Base-by-base conservation (phyloP, 2,888 invertebrate species). In the Melieria picta region DNA sequence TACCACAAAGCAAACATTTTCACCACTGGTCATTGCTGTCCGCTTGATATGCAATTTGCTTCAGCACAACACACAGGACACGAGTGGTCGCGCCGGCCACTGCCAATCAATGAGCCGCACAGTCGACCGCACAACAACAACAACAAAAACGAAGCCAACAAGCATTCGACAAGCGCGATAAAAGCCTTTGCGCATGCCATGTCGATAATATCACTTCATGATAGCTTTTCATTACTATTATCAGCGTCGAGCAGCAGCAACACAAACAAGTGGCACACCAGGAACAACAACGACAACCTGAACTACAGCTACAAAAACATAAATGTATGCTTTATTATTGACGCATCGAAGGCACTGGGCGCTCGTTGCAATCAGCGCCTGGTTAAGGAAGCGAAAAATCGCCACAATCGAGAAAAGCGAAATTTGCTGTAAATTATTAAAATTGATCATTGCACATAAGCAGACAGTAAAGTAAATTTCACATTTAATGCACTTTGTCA, bases 281-380 rank as follows among this genome's bases (percentile, higher is more conserved):
- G 46, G 42, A 42, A 13, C 7, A 52, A 52, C 5, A 52, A 13
- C 7, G 1, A 6, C 5, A 52, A 52, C 13, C 7, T n/a, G 52
- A 9, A 9, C 52, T 10, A 48, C 47, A 76, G 72, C 76, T n/a
- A 52, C 52, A 52, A 73, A 30, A 30, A 30, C 77, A 30, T 30
- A 30, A 30, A 78, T 76, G 77, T 75, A 80, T 79, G 80, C 52
- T n/a, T 7, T 13, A 52, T 5, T 13, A 52, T 7, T 13, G 11
- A 52, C 52, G 13, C 11, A 50, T 3, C 2, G 5, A 11, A 52
- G 13, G n/a, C 11, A 52, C 52, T n/a, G 5, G n/a, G 52, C 10
- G 52, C 9, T 52, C n/a, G 4, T 13, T n/a, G 11, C 13, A 52
- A 52, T 52, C 52, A 52, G 13, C 11, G n/a, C 11, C 13, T 52